Conservation (phyloP, 2,113 vertebrate species). For the Chascanopsetta lugubris region DNA sequence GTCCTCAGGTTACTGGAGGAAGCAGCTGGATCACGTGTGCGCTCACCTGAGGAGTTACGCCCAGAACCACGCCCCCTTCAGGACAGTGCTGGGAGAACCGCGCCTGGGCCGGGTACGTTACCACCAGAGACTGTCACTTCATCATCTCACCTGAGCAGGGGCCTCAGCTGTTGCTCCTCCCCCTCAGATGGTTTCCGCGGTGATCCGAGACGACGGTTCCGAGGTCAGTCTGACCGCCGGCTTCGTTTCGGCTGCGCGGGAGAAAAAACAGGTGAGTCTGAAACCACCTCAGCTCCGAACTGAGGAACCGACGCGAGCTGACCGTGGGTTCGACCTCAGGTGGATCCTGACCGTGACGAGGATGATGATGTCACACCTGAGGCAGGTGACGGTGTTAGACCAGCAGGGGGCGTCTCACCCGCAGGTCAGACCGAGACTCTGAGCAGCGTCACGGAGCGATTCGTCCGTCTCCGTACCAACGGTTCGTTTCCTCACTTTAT, state of each 20-base stretch:
- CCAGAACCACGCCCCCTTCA: constrained; percentile 91
- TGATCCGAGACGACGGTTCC: constrained; percentile 82
- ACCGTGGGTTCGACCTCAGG: constrained; percentile 17
- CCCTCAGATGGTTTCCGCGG: constrained; percentile 87
- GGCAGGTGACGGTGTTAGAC: background rate
- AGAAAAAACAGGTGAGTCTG: constrained; percentile 35
- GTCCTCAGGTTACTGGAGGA: constrained; percentile 91
- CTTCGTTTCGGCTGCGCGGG: constrained; percentile 78
- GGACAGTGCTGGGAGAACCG: constrained; percentile 90
- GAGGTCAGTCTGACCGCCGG: constrained; percentile 88
- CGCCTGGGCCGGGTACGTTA: constrained; percentile 90
- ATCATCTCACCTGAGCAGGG: background rate
- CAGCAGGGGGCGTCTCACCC: background rate
- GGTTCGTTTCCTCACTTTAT: background rate
- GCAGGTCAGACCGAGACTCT: constrained; percentile 12
- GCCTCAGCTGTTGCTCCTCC: constrained; percentile 12
- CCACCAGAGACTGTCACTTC: background rate
- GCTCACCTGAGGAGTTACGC: constrained; percentile 91
- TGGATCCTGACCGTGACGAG: background rate
- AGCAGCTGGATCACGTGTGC: constrained; percentile 93
- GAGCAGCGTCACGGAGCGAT: constrained; percentile 50
- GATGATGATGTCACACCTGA: no score
- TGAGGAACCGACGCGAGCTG: background rate
- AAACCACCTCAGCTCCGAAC: background rate
- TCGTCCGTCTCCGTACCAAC: constrained; percentile 1